Base-by-base conservation (phyloP, 2,113 vertebrate species). In the Chamaetylas fuelleborni region DNA sequence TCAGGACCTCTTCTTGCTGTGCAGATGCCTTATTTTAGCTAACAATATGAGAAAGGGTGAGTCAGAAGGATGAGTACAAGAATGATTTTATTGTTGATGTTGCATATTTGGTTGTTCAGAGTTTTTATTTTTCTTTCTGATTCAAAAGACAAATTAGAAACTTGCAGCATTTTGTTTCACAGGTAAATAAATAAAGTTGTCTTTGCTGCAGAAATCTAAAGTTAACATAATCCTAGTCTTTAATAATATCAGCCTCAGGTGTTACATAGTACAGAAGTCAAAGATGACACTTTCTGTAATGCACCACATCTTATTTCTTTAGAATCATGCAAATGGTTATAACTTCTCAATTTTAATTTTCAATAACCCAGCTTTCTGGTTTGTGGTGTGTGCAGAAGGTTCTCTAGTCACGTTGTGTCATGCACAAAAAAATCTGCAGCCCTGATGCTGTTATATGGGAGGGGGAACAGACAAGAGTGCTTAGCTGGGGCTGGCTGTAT, bases 331-430 rank as follows among this genome's bases (percentile, higher is more conserved):
- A 85, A 93, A 87, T 70, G 10, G 9, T 71, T 84, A 29, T 81
- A 79, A 90, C 45, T 26, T 95, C 38, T 82, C 12, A 9, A 14
- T 87, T 70, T 86, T 50, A 85, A 16, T 42, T 91, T 79, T 89
- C 23, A 58, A 4, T 85, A 85, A 84, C 14, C 23, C n/a, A 50
- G 10, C 36, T 95, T 96, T 91, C 88, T 85, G 43, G 13, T 92
- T 76, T 86, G 83, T 81, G 51, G 22, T 90, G 20, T 36, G 22
- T 57, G 42, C 57, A 86, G 64, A 74, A 48, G 42, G 33, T 86
- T 65, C 76, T 88, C 13, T 71, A 36, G 19, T 94, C 61, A 24
- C 0, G 0, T 62, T 2, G 1, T 67, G 23, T 65, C 70, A 43
- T 3, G 70, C 43, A 69, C 19, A 72, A 60, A 58, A 86, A 74